A percentile compares a stretch with the other conserved stretches of the same genome.
phyloP scores from a whole-genome alignment of 1,140 invertebrate species.

The Trichonephila clavata region DNA sequence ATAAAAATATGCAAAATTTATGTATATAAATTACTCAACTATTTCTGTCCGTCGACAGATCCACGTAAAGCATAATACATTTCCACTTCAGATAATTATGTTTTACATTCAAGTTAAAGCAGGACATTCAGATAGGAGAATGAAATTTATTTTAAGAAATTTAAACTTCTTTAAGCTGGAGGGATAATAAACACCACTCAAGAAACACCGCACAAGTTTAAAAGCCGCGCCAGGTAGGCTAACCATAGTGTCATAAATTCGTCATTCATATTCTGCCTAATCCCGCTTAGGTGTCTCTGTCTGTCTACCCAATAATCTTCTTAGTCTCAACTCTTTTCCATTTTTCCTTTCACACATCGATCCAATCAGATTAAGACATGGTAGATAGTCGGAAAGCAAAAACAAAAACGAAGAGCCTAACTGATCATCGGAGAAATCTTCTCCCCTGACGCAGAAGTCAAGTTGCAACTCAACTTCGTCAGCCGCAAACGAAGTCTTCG shows the following conservation, averaged over 20 bases:
- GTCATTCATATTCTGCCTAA: neutral
- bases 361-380: slow-evolving; percentile 57
- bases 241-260: slow-evolving; percentile 36
- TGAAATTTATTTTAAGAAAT: no score
- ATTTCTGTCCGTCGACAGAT: no score
- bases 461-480: slow-evolving; percentile 42
- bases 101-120: no score
- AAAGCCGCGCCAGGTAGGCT: neutral
- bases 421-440: slow-evolving; percentile 19
- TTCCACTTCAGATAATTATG: no score
- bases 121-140: no score
- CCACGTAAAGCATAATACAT: no score
- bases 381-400: neutral
- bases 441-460: slow-evolving; percentile 14
- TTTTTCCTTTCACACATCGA: slow-evolving; percentile 39
- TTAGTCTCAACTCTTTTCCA: slow-evolving; percentile 18
- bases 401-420: neutral
- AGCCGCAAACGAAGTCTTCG: slow-evolving; percentile 12
- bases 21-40: no score
- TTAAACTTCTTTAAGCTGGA: no score
- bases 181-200: neutral
- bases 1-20: no score
- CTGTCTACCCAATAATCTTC: slow-evolving; percentile 35
- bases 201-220: neutral
- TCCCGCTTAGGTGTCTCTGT: neutral